phyloP scores from a whole-genome alignment of 2,888 invertebrate species.

The Yponomeuta plumbellus region DNA sequence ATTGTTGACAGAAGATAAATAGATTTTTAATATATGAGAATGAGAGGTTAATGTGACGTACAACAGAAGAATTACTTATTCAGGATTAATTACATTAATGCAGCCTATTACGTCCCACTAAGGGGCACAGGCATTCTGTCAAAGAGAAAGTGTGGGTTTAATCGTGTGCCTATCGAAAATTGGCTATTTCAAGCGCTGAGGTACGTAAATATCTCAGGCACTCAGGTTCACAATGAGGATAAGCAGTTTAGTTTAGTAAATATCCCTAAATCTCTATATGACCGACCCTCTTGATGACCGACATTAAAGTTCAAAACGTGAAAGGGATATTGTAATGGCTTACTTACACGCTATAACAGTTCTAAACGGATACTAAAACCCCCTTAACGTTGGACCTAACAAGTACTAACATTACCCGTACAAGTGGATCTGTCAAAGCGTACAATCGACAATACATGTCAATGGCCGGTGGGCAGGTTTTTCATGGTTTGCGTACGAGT shows the following conservation, averaged over 20 bases:
- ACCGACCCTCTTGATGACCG: not conserved
- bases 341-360: not conserved
- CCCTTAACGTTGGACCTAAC: slow-evolving; percentile 1
- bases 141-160: too few relatives aligned
- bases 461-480: not conserved
- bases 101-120: too few relatives aligned
- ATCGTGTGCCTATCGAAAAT: too few relatives aligned
- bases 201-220: too few relatives aligned
- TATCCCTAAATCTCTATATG: not conserved
- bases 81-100: too few relatives aligned
- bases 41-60: too few relatives aligned
- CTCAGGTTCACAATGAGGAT: too few relatives aligned
- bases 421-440: not conserved
- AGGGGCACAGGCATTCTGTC: too few relatives aligned
- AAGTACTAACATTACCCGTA: not conserved
- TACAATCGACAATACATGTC: not conserved
- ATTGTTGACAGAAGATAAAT: too few relatives aligned
- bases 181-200: too few relatives aligned
- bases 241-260: not conserved
- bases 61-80: too few relatives aligned
- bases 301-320: not conserved
- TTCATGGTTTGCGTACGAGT: not conserved
- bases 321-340: not conserved
- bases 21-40: too few relatives aligned
- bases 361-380: not conserved